phyloP scores from a whole-genome alignment of 1,140 invertebrate genomes.

The Cherax destructor region DNA sequence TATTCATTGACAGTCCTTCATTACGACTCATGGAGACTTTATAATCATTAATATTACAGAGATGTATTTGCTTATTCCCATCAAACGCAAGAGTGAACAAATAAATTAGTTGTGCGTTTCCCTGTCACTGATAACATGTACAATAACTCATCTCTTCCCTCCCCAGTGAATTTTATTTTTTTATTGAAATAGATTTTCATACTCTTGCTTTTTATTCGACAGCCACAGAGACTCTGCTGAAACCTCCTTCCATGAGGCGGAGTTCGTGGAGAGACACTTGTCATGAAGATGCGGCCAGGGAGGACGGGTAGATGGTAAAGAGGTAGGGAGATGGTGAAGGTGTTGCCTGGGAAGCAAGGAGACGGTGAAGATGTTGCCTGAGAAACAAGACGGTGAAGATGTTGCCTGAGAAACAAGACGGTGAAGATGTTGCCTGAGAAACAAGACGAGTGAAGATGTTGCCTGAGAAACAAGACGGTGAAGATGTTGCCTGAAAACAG shows the following conservation, averaged over 20 bases:
- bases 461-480: not conserved
- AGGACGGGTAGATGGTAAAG: not conserved
- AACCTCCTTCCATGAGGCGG: conserved; percentile 27
- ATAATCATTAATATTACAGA: too few species aligned
- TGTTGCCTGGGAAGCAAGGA: not conserved
- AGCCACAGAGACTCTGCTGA: conserved; percentile 5
- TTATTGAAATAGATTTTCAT: too few species aligned
- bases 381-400: not conserved
- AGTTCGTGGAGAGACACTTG: not conserved
- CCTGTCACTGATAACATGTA: too few species aligned
- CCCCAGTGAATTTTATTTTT: too few species aligned
- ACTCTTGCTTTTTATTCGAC: not conserved
- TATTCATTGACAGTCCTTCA: too few species aligned
- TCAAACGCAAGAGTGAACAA: too few species aligned
- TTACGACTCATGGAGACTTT: too few species aligned
- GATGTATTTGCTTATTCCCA: too few species aligned
- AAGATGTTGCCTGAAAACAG: not conserved
- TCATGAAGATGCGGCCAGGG: not conserved
- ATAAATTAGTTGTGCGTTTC: too few species aligned
- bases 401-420: not conserved
- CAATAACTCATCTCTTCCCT: not conserved
- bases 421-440: not conserved
- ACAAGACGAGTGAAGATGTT: too few species aligned
- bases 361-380: too few species aligned
- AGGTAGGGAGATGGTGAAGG: not conserved